Base-by-base conservation (phyloP, 2,113 vertebrate species). In the Promerops cafer region DNA sequence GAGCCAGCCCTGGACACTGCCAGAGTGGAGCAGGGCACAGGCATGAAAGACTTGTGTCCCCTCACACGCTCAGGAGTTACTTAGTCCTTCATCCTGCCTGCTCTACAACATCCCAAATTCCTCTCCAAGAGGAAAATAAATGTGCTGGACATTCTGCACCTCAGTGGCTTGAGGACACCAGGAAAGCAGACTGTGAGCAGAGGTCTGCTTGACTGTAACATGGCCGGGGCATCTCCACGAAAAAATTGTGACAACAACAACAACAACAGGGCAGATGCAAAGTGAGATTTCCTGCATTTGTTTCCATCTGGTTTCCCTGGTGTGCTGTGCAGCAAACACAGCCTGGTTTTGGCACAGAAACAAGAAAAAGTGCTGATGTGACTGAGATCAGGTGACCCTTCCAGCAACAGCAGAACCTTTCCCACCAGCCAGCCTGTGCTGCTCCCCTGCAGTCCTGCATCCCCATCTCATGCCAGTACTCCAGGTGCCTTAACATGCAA, bases 291-390 rank as follows among this genome's bases (percentile, higher is more conserved):
- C 64, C 45, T 6, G 26, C 40, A 3, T 83, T 91, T 79, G 66
- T 52, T 83, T 59, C 86, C 1, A 7, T 44, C 50, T 47, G 7
- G 53, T 20, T 42, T 77, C 65, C 81, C 52, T 27, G 76, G 33
- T 6, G 39, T 60, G 8, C 91, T 52, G 60, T 47, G 76, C 75
- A 87, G 91, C 78, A 66, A 75, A 89, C 56, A 9, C 65, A 59
- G 88, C 87, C 89, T 91, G 83, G 35, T 89, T 97, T 98, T 97
- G 98, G 97, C 97, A 97, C 93, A 68, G 93, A 93, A 94, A 93
- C 44, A 68, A 83, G 96, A 80, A 74, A 87, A 96, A 95, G 92
- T 94, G 94, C 95, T 93, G 94, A 91, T 89, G 81, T 72, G 91
- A 89, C 78, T 40, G 74, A 91, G 89, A 85, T 64, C 49, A 56